phyloP scores from a whole-genome alignment of 2,113 vertebrate species.

The Poeciliopsis turrubarensis region DNA sequence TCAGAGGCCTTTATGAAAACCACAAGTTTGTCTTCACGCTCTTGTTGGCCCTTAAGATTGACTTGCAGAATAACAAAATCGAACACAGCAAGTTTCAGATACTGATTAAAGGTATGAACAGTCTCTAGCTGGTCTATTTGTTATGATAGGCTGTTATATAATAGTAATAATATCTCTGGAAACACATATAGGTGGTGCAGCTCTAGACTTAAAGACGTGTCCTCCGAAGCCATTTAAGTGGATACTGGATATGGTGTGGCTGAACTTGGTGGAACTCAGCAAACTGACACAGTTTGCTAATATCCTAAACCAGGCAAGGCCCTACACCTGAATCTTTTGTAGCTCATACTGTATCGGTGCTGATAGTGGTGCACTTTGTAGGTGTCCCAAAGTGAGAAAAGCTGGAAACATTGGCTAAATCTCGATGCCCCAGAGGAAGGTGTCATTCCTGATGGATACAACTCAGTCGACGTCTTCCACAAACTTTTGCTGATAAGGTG shows the following conservation, averaged over 20 bases:
- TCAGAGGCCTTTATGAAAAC: constrained; percentile 86
- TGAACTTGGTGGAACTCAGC: constrained; percentile 89
- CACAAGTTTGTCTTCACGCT: constrained; percentile 91
- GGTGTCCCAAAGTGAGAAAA: constrained; percentile 80
- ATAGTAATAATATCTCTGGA: neutral
- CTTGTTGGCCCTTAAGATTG: constrained; percentile 88
- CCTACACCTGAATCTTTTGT: neutral
- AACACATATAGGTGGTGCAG: constrained; percentile 84
- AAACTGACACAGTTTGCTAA: constrained; percentile 85
- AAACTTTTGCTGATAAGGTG: constrained; percentile 86
- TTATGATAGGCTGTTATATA: neutral
- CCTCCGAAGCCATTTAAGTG: constrained; percentile 87
- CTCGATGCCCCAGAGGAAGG: constrained; percentile 88
- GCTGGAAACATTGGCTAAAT: constrained; percentile 90
- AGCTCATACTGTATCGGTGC: neutral
- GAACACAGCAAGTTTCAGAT: constrained; percentile 86
- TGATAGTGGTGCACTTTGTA: constrained; percentile 11
- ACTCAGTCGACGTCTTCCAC: constrained; percentile 84
- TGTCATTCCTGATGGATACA: constrained; percentile 83
- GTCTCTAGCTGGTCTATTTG: neutral
- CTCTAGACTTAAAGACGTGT: constrained; percentile 88
- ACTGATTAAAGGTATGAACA: constrained; percentile 86
- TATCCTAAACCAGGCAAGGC: constrained; percentile 83
- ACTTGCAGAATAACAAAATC: constrained; percentile 85
- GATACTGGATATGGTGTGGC: constrained; percentile 91